Conservation (phyloP, 2,888 invertebrate genomes). For the Balanococcus diminutus region DNA sequence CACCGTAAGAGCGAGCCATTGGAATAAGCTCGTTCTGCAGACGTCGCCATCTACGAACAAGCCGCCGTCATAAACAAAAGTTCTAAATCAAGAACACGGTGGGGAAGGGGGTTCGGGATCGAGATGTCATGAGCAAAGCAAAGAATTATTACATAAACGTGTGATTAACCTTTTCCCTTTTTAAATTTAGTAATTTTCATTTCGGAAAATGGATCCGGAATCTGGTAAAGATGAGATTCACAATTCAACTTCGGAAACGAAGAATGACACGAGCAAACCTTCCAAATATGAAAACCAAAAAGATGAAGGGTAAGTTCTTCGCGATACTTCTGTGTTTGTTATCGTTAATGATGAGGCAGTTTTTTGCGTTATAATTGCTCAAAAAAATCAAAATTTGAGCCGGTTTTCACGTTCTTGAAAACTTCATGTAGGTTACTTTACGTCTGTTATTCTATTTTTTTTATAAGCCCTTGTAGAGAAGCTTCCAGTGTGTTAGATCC, state of each 20-base stretch:
- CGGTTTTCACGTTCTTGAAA: neutral
- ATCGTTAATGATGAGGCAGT: neutral
- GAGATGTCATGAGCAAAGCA: no score
- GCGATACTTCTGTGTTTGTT: neutral
- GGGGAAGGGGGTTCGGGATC: no score
- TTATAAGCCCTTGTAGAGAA: neutral
- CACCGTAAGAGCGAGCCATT: neutral
- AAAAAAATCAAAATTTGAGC: neutral
- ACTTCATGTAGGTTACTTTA: neutral
- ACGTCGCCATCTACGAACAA: neutral
- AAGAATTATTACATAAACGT: neutral
- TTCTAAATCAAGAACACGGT: neutral
- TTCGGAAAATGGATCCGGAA: neutral
- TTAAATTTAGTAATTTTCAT: neutral
- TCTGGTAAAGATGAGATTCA: neutral
- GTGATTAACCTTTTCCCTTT: neutral
- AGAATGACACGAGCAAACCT: neutral
- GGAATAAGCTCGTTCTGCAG: neutral
- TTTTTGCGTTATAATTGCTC: neutral
- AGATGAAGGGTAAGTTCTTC: conserved; percentile 9
- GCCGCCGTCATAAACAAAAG: neutral
- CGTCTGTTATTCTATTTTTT: neutral
- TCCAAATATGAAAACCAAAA: neutral
- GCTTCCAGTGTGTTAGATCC: neutral
- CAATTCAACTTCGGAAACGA: neutral